Conservation (phyloP, 1,140 invertebrate genomes). For the Drosophila ficusphila region DNA sequence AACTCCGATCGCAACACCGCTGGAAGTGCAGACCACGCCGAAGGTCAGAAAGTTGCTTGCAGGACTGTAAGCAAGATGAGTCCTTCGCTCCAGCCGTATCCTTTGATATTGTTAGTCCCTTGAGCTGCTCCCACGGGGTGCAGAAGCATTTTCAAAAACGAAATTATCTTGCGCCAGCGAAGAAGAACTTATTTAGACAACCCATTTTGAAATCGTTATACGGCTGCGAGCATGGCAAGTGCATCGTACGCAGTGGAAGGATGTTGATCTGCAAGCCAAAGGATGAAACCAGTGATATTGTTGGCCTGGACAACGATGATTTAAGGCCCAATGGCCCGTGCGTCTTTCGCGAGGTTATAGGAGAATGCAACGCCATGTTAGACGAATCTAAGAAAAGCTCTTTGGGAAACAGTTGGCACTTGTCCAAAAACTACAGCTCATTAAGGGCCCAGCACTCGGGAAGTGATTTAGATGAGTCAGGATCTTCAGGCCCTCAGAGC, state of each 20-base stretch:
- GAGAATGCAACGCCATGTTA: constrained; percentile 62
- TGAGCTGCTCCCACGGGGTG: constrained; percentile 46
- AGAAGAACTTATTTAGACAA: constrained; percentile 52
- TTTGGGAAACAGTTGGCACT: constrained; percentile 13
- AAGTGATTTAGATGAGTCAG: background rate
- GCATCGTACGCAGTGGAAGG: constrained; percentile 26
- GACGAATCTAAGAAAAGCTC: constrained; percentile 39
- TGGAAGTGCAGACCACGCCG: constrained; percentile 56
- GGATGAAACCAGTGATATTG: constrained; percentile 32
- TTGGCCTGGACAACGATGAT: constrained; percentile 13
- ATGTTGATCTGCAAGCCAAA: constrained; percentile 7
- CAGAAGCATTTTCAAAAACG: constrained; percentile 47
- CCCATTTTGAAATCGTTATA: constrained; percentile 52
- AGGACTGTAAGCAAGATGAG: constrained; percentile 48
- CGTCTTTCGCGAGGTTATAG: constrained; percentile 66
- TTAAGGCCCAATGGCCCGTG: constrained; percentile 27
- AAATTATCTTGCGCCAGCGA: constrained; percentile 14
- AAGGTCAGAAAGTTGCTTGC: constrained; percentile 64
- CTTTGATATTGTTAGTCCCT: constrained; percentile 36
- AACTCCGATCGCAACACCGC: constrained; percentile 32
- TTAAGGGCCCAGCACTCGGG: constrained; percentile 19
- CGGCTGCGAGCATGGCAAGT: constrained; percentile 52
- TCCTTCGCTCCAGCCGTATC: constrained; percentile 14
- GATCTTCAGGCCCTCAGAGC: background rate
- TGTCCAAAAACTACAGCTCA: constrained; percentile 50